Conservation (phyloP, 2,797 vertebrate genomes). For the Mareca strepera region DNA sequence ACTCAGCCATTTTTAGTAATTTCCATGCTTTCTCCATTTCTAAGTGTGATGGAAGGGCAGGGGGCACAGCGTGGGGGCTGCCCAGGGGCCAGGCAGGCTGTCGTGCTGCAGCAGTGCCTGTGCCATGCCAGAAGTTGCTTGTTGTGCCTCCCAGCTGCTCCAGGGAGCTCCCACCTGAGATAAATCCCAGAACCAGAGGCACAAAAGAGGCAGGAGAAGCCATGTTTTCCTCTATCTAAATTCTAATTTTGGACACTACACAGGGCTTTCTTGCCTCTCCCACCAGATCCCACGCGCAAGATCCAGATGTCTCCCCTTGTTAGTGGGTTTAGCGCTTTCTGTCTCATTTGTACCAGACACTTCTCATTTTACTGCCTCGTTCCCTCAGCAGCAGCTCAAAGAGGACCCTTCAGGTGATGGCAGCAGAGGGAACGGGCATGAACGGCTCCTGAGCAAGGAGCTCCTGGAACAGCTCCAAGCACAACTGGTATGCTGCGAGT, state of each 20-base stretch:
- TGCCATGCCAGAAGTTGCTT: no score
- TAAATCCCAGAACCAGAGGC: accelerated
- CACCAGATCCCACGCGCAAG: neutral
- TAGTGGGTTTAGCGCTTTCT: neutral
- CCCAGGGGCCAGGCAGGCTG: neutral
- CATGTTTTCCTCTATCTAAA: neutral
- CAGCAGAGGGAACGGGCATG: accelerated
- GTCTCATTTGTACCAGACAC: neutral
- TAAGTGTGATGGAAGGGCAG: neutral
- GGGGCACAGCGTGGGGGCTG: no score
- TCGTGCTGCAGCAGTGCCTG: neutral
- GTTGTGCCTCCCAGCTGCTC: neutral
- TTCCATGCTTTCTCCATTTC: neutral
- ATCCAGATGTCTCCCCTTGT: neutral
- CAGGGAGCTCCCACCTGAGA: neutral
- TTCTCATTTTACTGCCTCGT: neutral
- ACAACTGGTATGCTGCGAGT: neutral
- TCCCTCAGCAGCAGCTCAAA: neutral
- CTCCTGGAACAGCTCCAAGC: neutral
- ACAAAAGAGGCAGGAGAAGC: neutral
- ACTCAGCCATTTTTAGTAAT: accelerated
- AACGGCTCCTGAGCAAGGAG: neutral
- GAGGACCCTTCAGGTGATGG: neutral
- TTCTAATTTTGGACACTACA: neutral
- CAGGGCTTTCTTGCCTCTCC: neutral